These are phyloP conservation scores for Homarus americanus DNA, from an alignment of 1,140 invertebrate genomes.

Conservation along the genomic window DNA sequence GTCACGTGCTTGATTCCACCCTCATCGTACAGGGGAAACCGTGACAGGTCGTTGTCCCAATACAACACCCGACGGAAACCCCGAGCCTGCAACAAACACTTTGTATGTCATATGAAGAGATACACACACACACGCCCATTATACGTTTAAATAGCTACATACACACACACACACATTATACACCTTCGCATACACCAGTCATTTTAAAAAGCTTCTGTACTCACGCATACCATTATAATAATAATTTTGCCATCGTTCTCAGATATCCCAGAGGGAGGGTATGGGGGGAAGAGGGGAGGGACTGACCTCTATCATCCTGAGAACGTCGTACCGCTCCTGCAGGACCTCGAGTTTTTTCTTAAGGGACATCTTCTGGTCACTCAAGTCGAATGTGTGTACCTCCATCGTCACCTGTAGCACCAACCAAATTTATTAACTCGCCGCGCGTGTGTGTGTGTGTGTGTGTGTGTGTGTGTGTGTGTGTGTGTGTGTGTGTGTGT, in stretches of 20 bases:
- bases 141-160: too few relatives aligned
- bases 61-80: conserved; percentile 49
- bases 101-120: too few relatives aligned
- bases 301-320: conserved; percentile 40
- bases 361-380: not conserved
- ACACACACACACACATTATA: too few relatives aligned
- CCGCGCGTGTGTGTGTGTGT: not conserved
- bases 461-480: not conserved
- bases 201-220: too few relatives aligned
- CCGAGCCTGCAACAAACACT: conserved; percentile 16
- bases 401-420: conserved; percentile 21
- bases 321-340: conserved; percentile 29
- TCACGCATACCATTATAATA: too few relatives aligned
- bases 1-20: conserved; percentile 12
- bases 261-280: too few relatives aligned
- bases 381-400: conserved; percentile 1
- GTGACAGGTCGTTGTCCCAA: conserved; percentile 40
- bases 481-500: not conserved
- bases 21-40: not conserved
- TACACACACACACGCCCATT: too few relatives aligned
- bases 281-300: too few relatives aligned
- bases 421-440: not conserved
- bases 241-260: too few relatives aligned
- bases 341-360: not conserved
- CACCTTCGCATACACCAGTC: too few relatives aligned